phyloP scores from a whole-genome alignment of 2,888 invertebrate genomes.

The Stratiomys singularior region DNA sequence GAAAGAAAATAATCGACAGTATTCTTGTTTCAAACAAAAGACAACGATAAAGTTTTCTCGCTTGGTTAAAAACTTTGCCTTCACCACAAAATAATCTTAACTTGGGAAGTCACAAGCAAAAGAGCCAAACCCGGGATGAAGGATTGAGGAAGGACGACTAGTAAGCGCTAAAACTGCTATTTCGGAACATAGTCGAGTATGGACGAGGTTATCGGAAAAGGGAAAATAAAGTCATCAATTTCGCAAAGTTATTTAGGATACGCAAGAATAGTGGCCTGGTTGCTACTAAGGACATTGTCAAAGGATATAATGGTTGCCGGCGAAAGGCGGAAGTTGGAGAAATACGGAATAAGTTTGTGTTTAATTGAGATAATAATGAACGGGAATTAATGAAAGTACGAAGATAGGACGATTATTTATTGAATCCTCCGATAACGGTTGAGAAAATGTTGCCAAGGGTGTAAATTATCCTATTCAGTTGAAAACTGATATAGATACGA shows the following conservation, averaged over 20 bases:
- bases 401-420: too few relatives aligned
- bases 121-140: too few relatives aligned
- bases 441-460: too few relatives aligned
- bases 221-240: conserved; percentile 6
- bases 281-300: neutral
- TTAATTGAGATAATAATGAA: neutral
- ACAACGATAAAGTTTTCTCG: conserved; percentile 7
- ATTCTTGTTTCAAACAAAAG: conserved; percentile 3
- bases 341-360: neutral
- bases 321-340: neutral
- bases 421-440: too few relatives aligned
- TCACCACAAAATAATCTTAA: neutral
- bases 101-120: too few relatives aligned
- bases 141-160: neutral
- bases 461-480: too few relatives aligned
- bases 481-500: too few relatives aligned
- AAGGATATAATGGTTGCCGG: neutral
- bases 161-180: neutral
- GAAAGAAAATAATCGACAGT: neutral
- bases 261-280: neutral
- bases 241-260: neutral
- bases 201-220: neutral
- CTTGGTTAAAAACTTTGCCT: neutral
- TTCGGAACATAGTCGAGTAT: neutral
- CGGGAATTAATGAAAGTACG: neutral